Evolutionary conservation across 2,797 vertebrate species (phyloP), one percentile per base, ranked within the genome.

Genomic region (Liasis olivaceus): DNA sequence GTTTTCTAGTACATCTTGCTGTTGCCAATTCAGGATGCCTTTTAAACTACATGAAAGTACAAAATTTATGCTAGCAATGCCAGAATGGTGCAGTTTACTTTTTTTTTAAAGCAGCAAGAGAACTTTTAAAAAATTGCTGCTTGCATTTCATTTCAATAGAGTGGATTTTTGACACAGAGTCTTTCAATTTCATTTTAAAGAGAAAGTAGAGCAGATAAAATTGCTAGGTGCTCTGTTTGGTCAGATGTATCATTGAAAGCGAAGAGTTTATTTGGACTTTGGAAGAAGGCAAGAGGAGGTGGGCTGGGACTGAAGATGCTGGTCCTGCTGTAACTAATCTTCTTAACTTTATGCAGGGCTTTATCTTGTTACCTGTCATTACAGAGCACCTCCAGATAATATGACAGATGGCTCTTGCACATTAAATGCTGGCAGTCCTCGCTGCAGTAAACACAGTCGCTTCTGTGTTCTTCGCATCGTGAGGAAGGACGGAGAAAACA

Each of bases 401-500:
- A 31, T 7, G 87, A 90, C 95, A 36, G 95, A 93, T 91, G 92
- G 36, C n/a, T 24, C 59, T 84, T 0, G 6, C 28, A 2, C 62
- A 7, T 93, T 93, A 86, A 94, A 95, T 91, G 8, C 85, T 63
- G 91, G 81, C 28, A 96, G 36, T 47, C 99, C 98, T 91, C 94
- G 94, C 95, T 99, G 99, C 95, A 95, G 91, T 81, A 97, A 98
- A 93, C 99, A 99, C 86, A 81, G 88, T 5, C 97, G 95, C 0
- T 97, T 97, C 86, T 98, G 98, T 66, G 93, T 96, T 94, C 98
- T 99, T 94, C 97, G 98, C 88, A 96, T 98, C 90, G 99, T 99
- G 93, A 98, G 96, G 95, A 99, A 99, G 95, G 97, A 98, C 0
- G 99, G 99, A 5, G 98, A 98, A 85, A 99, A 99, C 97, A 99